Percentiles rank a stretch among this genome's conserved stretches.
These are phyloP conservation scores for Galbula dea DNA, from an alignment of 2,113 vertebrate genomes.

Conservation along the genomic window DNA sequence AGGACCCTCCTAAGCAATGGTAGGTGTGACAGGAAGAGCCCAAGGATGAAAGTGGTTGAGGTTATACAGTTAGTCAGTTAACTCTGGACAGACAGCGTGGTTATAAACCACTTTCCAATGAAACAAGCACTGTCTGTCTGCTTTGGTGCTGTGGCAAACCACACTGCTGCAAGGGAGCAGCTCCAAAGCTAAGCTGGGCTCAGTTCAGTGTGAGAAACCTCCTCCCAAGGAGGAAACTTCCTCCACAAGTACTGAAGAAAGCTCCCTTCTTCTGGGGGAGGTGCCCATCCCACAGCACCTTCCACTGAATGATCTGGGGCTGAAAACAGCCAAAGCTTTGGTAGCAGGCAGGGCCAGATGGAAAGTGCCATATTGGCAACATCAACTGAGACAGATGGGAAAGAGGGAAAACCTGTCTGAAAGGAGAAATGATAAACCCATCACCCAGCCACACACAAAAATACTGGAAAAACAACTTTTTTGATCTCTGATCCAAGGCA, in stretches of 20 bases:
- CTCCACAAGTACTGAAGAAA: constrained; percentile 14
- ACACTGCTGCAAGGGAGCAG: background rate
- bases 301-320: background rate
- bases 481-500: constrained; percentile 55
- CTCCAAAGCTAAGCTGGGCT: constrained; percentile 11
- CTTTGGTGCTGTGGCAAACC: background rate
- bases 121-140: background rate
- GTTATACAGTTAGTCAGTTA: background rate
- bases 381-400: constrained; percentile 58
- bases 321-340: constrained; percentile 65
- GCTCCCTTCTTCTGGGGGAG: constrained; percentile 26
- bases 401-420: constrained; percentile 58
- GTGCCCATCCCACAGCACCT: constrained; percentile 50
- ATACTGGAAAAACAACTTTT: constrained; percentile 51
- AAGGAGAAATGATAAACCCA: constrained; percentile 48
- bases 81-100: background rate
- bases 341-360: constrained; percentile 57
- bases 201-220: constrained; percentile 32
- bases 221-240: no score
- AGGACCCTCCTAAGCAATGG: background rate
- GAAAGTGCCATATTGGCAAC: constrained; percentile 65
- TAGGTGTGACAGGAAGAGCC: background rate
- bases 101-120: background rate
- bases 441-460: constrained; percentile 39
- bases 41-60: background rate